Conservation (phyloP, 1,140 invertebrate species). For the Harpegnathos saltator region DNA sequence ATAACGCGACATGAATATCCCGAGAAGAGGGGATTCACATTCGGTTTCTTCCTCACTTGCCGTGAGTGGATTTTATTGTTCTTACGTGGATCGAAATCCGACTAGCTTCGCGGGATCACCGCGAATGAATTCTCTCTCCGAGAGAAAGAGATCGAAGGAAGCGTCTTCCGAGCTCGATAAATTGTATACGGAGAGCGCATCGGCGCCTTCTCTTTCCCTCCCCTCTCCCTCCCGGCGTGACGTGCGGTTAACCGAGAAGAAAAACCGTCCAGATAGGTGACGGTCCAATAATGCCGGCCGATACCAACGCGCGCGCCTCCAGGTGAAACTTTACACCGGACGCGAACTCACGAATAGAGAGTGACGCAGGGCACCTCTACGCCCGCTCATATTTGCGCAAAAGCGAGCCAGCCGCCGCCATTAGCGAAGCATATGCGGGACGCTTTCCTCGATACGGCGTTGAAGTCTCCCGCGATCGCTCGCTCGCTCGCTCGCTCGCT, state of each 20-base stretch:
- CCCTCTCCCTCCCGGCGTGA: slow-evolving; percentile 14
- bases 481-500: slow-evolving; percentile 14
- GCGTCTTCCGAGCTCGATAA: slow-evolving; percentile 4
- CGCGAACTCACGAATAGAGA: slow-evolving; percentile 61
- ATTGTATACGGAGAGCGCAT: background rate
- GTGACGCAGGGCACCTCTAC: slow-evolving; percentile 1
- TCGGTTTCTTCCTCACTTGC: background rate
- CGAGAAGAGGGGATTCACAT: background rate
- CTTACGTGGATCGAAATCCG: slow-evolving; percentile 18
- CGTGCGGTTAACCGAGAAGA: slow-evolving; percentile 61
- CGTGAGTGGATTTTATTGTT: background rate
- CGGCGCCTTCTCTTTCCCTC: slow-evolving; percentile 20
- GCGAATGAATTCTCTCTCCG: slow-evolving; percentile 5
- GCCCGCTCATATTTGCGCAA: slow-evolving; percentile 36
- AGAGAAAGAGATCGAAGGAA: slow-evolving; percentile 10
- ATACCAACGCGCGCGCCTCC: slow-evolving; percentile 7
- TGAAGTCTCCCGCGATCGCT: slow-evolving; percentile 37
- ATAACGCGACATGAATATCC: slow-evolving; percentile 14
- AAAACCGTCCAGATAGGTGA: slow-evolving; percentile 44
- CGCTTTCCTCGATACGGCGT: slow-evolving; percentile 52
- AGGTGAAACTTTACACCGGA: slow-evolving; percentile 69
- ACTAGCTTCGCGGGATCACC: background rate
- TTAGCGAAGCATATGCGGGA: slow-evolving; percentile 66
- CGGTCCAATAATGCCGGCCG: slow-evolving; percentile 57
- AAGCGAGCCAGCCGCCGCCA: slow-evolving; percentile 30